Base-by-base conservation (phyloP, 1,140 invertebrate genomes). In the Lordiphosa mommai region DNA sequence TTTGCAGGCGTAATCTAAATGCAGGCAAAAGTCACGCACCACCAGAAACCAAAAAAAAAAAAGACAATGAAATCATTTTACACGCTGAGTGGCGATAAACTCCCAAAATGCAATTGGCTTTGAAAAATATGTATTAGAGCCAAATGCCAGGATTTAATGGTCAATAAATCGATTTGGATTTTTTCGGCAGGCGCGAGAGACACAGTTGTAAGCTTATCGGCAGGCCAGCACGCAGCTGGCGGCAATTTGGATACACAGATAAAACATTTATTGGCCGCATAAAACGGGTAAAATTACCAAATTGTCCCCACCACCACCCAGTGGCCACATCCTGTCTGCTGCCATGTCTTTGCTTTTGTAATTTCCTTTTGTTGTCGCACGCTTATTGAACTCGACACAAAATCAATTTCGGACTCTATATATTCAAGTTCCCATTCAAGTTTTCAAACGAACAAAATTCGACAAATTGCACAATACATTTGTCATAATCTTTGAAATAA, bases 241-340 rank as follows among this genome's bases (percentile, higher is more conserved):
- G 61, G 66, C 71, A 76, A 80, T 80, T 80, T 82, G 76, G 76
- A 63, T 80, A 67, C 76, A 61, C 63, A 80, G 76, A 80, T 80
- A 80, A 80, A 80, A 69, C 76, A 80, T 80, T 80, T 82, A 80
- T 80, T 80, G 76, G 76, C 66, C 76, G 76, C 71, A 82, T 82
- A 80, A 80, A 80, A 80, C 76, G 76, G 76, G 56, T 80, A 50
- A 80, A 82, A 82, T 82, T 82, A 74, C 63, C 52, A 67, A 41
- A 13, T 43, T 20, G 40, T 23, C 40, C 17, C 38, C n/a, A 23
- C 56, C n/a, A 23, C 56, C 66, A 50, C 36, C 70, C 53, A 77
- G 41, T 20, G 59, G 49, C 53, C 50, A 77, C 40, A 71, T 72
- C 72, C 41, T 14, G 63, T 33, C 8, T 20, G 32, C 20, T 10